A percentile compares a stretch with the other conserved stretches of the same genome.
Evolutionary conservation across 2,797 vertebrate genomes (phyloP).

Genomic region (Hypotaenidia okinawae): DNA sequence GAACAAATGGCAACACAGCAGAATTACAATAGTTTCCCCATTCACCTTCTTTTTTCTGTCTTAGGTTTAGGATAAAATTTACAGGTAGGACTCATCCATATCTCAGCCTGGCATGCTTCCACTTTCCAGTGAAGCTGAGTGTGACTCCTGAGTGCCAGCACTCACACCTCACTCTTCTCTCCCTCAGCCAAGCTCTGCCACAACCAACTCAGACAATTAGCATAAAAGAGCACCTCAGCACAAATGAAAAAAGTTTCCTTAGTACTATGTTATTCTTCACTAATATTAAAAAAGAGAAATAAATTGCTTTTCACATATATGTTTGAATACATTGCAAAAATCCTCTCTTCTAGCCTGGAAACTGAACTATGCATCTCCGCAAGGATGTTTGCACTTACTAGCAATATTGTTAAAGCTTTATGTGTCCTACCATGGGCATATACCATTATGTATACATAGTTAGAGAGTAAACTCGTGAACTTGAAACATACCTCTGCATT

Average conservation of each 20-base stretch:
- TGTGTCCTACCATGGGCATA: neutral
- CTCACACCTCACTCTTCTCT: neutral
- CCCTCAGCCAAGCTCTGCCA: neutral
- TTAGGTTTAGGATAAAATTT: neutral
- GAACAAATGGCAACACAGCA: neutral
- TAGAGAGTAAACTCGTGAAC: neutral
- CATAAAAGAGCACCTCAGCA: neutral
- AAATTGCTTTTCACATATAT: neutral
- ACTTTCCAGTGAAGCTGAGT: neutral
- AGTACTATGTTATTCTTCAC: neutral
- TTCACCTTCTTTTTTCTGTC: neutral
- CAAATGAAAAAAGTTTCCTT: neutral
- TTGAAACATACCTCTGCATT: neutral
- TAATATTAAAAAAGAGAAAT: neutral
- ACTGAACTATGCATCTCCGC: neutral
- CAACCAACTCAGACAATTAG: neutral
- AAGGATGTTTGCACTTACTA: neutral
- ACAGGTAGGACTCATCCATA: accelerated
- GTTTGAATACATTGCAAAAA: neutral
- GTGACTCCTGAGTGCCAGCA: accelerated
- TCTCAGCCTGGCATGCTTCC: neutral
- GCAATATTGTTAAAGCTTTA: neutral
- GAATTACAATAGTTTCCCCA: neutral
- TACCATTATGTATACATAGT: accelerated
- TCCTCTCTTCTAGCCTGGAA: neutral